Percentiles rank a stretch among this genome's conserved stretches.
Conservation (phyloP, 2,888 invertebrate species). For the Ochlodes sylvanus region DNA sequence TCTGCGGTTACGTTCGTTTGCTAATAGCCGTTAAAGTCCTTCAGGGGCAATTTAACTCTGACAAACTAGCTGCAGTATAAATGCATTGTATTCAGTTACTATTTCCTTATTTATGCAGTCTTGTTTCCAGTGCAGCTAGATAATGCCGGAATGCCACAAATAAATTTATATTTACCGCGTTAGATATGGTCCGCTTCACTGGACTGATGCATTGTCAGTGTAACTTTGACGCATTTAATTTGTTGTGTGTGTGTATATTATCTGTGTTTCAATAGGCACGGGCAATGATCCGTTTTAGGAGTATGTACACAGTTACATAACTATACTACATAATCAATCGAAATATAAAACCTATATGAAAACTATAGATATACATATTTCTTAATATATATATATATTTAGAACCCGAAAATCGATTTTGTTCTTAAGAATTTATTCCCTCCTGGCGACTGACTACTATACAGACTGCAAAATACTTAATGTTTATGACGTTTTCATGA, state of each 20-base stretch:
- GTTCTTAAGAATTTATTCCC: too few relatives aligned
- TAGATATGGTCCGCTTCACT: conserved; percentile 21
- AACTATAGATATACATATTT: too few relatives aligned
- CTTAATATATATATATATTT: too few relatives aligned
- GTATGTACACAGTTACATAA: too few relatives aligned
- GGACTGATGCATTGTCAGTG: conserved; percentile 18
- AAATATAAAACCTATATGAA: too few relatives aligned
- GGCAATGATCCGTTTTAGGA: not conserved
- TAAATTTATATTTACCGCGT: not conserved
- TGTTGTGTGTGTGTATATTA: not conserved
- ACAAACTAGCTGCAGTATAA: not conserved
- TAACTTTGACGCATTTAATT: conserved; percentile 13
- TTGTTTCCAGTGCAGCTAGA: not conserved
- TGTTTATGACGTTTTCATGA: too few relatives aligned
- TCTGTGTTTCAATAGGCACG: not conserved
- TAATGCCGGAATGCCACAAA: conserved; percentile 4
- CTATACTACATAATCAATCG: too few relatives aligned
- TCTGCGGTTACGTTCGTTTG: not conserved
- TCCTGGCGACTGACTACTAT: too few relatives aligned
- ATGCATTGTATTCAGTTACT: not conserved
- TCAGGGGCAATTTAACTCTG: not conserved
- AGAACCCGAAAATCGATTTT: too few relatives aligned
- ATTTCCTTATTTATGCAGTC: conserved; percentile 5
- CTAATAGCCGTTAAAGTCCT: not conserved
- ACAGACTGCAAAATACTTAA: too few relatives aligned